phyloP scores from a whole-genome alignment of 2,797 vertebrate species.

The Danionella dracula region DNA sequence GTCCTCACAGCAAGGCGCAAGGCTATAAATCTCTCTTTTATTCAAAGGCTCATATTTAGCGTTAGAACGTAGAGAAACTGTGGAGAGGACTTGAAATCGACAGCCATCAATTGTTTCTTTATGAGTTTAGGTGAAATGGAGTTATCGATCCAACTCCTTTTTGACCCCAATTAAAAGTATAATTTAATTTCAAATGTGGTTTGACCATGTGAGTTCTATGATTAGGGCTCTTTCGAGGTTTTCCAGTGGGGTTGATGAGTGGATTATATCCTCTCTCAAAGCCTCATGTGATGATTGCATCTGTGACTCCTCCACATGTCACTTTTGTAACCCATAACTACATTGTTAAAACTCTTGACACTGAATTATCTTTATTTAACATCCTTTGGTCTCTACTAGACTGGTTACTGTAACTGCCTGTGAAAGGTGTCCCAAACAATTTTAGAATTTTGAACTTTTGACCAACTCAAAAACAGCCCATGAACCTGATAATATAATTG shows the following conservation, averaged over 20 bases:
- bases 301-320: conserved; percentile 15
- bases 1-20: conserved; percentile 10
- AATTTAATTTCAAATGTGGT: background rate
- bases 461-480: background rate
- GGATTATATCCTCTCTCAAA: background rate
- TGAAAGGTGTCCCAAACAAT: conserved; percentile 41
- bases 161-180: conserved; percentile 30
- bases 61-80: conserved; percentile 1
- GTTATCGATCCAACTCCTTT: conserved; percentile 20
- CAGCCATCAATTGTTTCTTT: conserved; percentile 14
- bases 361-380: conserved; percentile 40
- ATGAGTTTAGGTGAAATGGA: conserved; percentile 11
- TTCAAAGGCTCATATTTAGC: conserved; percentile 11
- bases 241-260: background rate
- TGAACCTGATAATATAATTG: background rate
- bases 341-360: conserved; percentile 29
- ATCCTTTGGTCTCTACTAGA: conserved; percentile 11
- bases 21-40: conserved; percentile 42
- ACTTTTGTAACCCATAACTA: conserved; percentile 17
- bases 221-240: conserved; percentile 8
- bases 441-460: conserved; percentile 29
- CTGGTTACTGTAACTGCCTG: conserved; percentile 13
- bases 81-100: background rate
- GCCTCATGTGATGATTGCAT: conserved; percentile 4
- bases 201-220: conserved; percentile 19